Conservation (phyloP, 1,140 invertebrate genomes). For the Halesus radiatus region DNA sequence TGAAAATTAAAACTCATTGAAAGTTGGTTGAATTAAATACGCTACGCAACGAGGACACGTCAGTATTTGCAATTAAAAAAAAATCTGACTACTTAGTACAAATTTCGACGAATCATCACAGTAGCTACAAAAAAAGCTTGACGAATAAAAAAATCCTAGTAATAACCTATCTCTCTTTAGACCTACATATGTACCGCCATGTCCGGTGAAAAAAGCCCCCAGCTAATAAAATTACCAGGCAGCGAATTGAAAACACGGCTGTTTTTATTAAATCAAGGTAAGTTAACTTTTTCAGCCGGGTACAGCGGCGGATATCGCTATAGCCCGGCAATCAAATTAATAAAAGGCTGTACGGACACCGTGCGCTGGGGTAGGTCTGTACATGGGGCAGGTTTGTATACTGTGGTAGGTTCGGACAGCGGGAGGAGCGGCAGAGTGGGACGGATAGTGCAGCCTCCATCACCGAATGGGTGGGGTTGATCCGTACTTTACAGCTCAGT, state of each 20-base stretch:
- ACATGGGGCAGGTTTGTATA: neutral
- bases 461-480: too few relatives aligned
- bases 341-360: slow-evolving; percentile 15
- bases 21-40: too few relatives aligned
- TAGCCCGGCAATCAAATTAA: slow-evolving; percentile 28
- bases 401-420: neutral
- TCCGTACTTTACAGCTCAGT: too few relatives aligned
- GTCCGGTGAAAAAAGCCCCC: neutral
- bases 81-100: too few relatives aligned
- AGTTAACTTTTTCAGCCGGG: slow-evolving; percentile 3
- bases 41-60: too few relatives aligned
- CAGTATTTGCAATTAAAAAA: too few relatives aligned
- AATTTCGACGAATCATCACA: too few relatives aligned
- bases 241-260: slow-evolving; percentile 24
- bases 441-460: too few relatives aligned
- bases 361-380: neutral
- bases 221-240: slow-evolving; percentile 26
- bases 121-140: too few relatives aligned
- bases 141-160: too few relatives aligned
- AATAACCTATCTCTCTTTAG: too few relatives aligned
- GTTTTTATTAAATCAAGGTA: slow-evolving; percentile 30
- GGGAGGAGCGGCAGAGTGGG: neutral
- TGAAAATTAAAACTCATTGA: too few relatives aligned
- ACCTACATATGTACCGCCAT: neutral
- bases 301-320: slow-evolving; percentile 25